Percentiles rank a stretch among this genome's conserved stretches.
Evolutionary conservation across 2,888 invertebrate species (phyloP).

Genomic region (Luperina nickerlii): DNA sequence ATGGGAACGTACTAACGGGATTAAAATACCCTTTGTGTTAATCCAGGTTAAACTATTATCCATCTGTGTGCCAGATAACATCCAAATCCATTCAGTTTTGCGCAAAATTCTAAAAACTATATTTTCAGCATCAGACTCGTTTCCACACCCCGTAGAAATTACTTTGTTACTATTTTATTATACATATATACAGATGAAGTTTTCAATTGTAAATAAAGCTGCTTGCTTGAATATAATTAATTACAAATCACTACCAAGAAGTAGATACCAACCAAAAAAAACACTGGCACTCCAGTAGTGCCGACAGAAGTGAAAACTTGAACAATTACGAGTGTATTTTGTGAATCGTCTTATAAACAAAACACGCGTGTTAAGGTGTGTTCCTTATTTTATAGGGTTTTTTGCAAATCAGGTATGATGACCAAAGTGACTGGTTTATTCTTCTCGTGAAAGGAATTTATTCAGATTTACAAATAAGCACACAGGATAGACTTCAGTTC

Average conservation of each 20-base stretch:
- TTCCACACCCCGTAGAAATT: neutral
- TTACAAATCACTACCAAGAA: constrained; percentile 1
- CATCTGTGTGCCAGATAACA: neutral
- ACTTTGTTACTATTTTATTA: neutral
- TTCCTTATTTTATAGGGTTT: no score
- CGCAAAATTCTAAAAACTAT: neutral
- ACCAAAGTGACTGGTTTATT: no score
- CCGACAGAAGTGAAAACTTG: no score
- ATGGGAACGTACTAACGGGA: neutral
- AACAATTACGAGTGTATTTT: no score
- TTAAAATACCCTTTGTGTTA: neutral
- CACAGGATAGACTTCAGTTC: no score
- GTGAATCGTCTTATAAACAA: no score
- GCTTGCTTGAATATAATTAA: constrained; percentile 1
- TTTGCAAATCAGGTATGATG: no score
- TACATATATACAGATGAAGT: neutral
- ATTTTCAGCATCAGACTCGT: neutral
- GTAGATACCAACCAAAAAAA: neutral
- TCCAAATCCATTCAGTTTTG: neutral
- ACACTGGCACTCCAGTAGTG: no score
- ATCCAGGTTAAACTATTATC: neutral
- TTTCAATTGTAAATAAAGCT: neutral
- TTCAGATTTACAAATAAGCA: no score
- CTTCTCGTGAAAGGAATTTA: no score
- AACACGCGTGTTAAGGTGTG: no score